Evolutionary conservation across 2,113 vertebrate genomes (phyloP).

Genomic region (Merops nubicus): DNA sequence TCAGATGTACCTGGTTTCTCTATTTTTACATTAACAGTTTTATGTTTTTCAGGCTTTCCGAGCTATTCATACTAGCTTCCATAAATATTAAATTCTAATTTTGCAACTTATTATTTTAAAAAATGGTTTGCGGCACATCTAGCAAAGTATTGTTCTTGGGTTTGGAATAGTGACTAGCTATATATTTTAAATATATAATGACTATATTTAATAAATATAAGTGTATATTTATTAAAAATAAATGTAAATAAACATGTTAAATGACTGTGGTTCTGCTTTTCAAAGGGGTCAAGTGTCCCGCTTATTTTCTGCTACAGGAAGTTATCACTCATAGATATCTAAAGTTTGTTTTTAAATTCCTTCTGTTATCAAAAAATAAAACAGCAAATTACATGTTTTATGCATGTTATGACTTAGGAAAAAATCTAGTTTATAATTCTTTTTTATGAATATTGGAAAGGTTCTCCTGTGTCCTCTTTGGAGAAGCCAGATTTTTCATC

Average conservation of each 20-base stretch:
- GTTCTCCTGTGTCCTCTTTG: background rate
- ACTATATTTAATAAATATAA: too few species aligned
- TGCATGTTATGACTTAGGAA: background rate
- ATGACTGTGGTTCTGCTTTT: constrained; percentile 4
- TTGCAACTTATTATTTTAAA: background rate
- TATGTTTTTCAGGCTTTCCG: background rate
- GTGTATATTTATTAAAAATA: too few species aligned
- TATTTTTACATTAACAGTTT: background rate
- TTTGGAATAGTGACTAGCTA: background rate
- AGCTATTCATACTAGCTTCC: constrained; percentile 7
- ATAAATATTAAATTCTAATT: background rate
- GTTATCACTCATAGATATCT: background rate
- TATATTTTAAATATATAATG: too few species aligned
- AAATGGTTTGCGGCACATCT: background rate
- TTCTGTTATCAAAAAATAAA: background rate
- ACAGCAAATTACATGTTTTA: background rate
- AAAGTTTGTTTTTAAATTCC: background rate
- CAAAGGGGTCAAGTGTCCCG: background rate
- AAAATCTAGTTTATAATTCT: background rate
- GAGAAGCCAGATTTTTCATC: background rate
- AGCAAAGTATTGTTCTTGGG: background rate
- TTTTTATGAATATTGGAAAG: background rate
- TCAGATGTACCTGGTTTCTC: background rate
- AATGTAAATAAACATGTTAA: background rate
- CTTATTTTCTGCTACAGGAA: background rate